Base-by-base conservation (phyloP, 2,888 invertebrate genomes). In the Polymixis flavicincta region DNA sequence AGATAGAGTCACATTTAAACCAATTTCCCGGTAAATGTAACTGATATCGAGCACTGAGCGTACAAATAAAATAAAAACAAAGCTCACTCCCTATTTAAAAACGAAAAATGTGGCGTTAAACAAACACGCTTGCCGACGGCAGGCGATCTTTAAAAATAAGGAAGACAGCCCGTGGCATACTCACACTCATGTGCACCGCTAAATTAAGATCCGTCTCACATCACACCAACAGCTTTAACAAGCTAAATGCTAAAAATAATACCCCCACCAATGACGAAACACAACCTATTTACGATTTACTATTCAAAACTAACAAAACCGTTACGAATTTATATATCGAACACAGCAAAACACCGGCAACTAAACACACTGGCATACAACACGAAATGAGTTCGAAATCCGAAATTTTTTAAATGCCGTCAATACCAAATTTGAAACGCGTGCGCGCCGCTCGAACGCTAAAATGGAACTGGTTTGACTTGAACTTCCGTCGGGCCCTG, bases 191-290 rank as follows among this genome's bases (percentile, higher is more conserved):
- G 92, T 92, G 91, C 93, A 93, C 92, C 88, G 94, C 96, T 96
- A 96, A 95, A 94, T 96, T 95, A 95, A 96, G 96, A 96, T 89
- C 94, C 89, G 91, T 90, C 95, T 92, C 94, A 91, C 94, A 94
- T 91, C 93, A 92, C 93, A 93, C 93, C 91, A 92, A 93, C 94
- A 94, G 92, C 94, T 94, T 94, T 94, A 95, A 95, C 95, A 95
- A 95, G 95, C 95, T 94, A 94, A 94, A 94, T 91, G 91, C 95
- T 96, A 96, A 95, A 96, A 96, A 96, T 96, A 95, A 93, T 91
- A 89, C 90, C 90, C 90, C 90, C 89, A 90, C 91, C 91, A 92
- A 87, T 95, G 94, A 95, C 93, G 93, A 94, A 94, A 94, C 93
- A 91, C 93, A 94, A 95, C 93, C 95, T 94, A 95, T 91, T 92